These are phyloP conservation scores for Ellobium chinense DNA, from an alignment of 2,888 invertebrate genomes.

Conservation along the genomic window DNA sequence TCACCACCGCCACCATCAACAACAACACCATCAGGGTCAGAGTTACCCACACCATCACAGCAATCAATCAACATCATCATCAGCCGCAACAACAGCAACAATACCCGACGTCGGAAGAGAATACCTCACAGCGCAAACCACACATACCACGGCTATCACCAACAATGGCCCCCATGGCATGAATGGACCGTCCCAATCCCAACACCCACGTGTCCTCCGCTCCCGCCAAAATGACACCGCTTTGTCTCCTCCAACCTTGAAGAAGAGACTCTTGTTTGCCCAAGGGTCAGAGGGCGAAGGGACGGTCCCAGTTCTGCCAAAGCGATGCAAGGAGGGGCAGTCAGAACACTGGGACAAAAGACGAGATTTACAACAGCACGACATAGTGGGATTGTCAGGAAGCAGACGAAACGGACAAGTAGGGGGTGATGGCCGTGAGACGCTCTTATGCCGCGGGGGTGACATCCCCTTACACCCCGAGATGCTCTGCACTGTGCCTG, in stretches of 20 bases:
- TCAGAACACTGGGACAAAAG: constrained; percentile 30
- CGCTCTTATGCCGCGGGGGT: background rate
- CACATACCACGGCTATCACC: background rate
- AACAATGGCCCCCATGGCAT: background rate
- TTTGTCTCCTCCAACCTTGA: constrained; percentile 39
- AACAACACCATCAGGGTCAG: background rate
- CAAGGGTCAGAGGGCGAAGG: constrained; percentile 33
- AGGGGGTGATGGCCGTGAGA: background rate
- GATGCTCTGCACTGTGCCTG: background rate
- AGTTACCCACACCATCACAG: background rate
- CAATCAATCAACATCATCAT: background rate
- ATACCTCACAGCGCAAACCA: background rate
- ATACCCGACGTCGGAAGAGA: background rate
- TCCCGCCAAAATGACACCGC: constrained; percentile 35
- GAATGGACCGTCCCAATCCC: background rate
- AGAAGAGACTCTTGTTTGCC: constrained; percentile 34
- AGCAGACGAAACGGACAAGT: background rate
- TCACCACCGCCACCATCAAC: background rate
- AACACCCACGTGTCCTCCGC: background rate
- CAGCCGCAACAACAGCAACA: background rate
- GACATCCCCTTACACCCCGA: background rate
- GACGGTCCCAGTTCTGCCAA: background rate
- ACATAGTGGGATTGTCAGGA: background rate
- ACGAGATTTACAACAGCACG: background rate
- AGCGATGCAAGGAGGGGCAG: background rate